Evolutionary conservation across 2,797 vertebrate species (phyloP).

Genomic region (Syndactyla subalaris): DNA sequence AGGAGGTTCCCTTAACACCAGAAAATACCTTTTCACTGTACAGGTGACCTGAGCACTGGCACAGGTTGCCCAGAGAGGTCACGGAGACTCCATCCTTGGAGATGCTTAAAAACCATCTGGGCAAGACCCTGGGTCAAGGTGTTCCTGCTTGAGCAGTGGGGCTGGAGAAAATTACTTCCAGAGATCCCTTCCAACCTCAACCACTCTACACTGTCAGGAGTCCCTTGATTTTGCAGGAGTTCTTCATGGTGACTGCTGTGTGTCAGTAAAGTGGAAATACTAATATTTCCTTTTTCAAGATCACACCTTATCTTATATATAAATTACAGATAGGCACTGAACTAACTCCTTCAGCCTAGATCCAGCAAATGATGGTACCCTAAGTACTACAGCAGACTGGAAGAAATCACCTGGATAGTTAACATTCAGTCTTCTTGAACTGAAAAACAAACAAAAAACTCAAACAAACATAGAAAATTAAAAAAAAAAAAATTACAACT

Average conservation of each 20-base stretch:
- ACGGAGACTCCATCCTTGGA: not conserved
- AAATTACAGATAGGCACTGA: not conserved
- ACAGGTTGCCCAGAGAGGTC: not conserved
- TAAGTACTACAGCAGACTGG: not conserved
- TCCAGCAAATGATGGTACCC: no score
- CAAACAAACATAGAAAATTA: no score
- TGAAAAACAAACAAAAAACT: not conserved
- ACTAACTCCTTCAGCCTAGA: not conserved
- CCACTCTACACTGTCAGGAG: not conserved
- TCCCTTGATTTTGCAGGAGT: not conserved
- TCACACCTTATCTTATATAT: not conserved
- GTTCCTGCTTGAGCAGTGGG: no score
- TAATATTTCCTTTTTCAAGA: not conserved
- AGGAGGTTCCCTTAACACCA: not conserved
- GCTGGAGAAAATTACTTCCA: not conserved
- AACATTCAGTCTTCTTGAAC: not conserved
- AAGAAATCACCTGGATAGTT: not conserved
- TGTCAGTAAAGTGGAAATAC: not conserved
- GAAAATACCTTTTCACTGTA: not conserved
- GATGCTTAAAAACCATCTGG: not conserved
- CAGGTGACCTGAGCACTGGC: not conserved
- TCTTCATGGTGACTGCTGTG: not conserved
- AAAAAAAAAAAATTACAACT: not conserved
- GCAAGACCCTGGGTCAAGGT: not conserved
- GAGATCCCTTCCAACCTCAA: not conserved